Evolutionary conservation across 2,888 invertebrate species (phyloP).

Genomic region (Clusia tigrina): DNA sequence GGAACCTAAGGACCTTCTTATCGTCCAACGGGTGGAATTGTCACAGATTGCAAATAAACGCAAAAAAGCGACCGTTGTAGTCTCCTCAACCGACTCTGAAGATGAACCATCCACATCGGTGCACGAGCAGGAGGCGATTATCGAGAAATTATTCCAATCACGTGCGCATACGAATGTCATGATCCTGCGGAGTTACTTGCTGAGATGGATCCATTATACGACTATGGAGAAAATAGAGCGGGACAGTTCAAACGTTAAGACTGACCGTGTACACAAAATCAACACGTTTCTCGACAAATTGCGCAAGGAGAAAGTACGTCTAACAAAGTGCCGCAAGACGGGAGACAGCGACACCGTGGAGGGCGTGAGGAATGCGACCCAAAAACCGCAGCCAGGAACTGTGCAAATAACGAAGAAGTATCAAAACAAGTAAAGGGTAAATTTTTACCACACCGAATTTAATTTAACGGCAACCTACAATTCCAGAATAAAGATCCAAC

Average conservation of each 20-base stretch:
- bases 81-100: slow-evolving; percentile 33
- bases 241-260: slow-evolving; percentile 45
- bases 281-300: slow-evolving; percentile 62
- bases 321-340: slow-evolving; percentile 20
- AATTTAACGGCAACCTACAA: background rate
- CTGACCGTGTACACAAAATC: slow-evolving; percentile 58
- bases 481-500: slow-evolving; percentile 73
- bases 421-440: slow-evolving; percentile 57
- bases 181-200: slow-evolving; percentile 55
- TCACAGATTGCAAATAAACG: slow-evolving; percentile 38
- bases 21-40: slow-evolving; percentile 47
- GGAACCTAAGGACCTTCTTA: slow-evolving; percentile 28
- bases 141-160: slow-evolving; percentile 53
- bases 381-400: slow-evolving; percentile 39
- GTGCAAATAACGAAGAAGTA: slow-evolving; percentile 55
- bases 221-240: slow-evolving; percentile 60
- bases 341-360: background rate
- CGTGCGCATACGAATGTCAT: slow-evolving; percentile 37
- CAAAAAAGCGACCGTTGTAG: slow-evolving; percentile 13
- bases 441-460: background rate
- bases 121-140: slow-evolving; percentile 54
- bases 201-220: slow-evolving; percentile 61
- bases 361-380: slow-evolving; percentile 44
- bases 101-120: slow-evolving; percentile 34
- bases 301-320: slow-evolving; percentile 53